These are phyloP conservation scores for Ceyx melanurus DNA, from an alignment of 2,113 vertebrate genomes.

Conservation along the genomic window DNA sequence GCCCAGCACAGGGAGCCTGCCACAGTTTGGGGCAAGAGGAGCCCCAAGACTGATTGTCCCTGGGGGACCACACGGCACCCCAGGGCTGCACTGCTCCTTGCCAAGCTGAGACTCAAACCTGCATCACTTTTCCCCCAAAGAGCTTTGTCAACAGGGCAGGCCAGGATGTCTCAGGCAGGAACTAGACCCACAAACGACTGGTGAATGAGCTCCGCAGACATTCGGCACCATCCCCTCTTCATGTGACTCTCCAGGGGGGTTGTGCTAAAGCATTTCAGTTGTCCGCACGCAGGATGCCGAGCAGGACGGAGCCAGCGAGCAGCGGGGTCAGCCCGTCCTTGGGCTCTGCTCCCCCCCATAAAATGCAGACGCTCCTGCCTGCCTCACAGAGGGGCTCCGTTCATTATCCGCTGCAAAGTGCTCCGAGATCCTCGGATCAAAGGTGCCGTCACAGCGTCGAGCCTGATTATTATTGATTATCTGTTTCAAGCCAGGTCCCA, in stretches of 20 bases:
- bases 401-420: constrained; percentile 61
- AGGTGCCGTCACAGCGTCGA: constrained; percentile 58
- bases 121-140: background rate
- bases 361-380: constrained; percentile 36
- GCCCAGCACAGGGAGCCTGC: background rate
- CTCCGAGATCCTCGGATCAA: constrained; percentile 55
- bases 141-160: background rate
- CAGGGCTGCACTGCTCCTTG: background rate
- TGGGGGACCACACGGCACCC: rapidly evolving
- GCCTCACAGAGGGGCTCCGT: constrained; percentile 55
- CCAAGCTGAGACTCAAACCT: background rate
- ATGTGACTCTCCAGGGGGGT: background rate
- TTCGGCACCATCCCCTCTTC: background rate
- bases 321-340: constrained; percentile 14
- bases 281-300: rapidly evolving
- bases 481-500: constrained; percentile 41
- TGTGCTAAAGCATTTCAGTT: rapidly evolving
- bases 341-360: background rate
- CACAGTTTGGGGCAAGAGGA: background rate
- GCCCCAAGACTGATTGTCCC: rapidly evolving
- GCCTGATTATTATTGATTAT: constrained; percentile 70
- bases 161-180: background rate
- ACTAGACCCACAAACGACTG: background rate
- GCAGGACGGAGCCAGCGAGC: background rate
- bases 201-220: background rate